A percentile compares a stretch with the other conserved stretches of the same genome.
phyloP scores from a whole-genome alignment of 35 echinoderm and acorn worm genomes.

The Ophioderma brevispina region DNA sequence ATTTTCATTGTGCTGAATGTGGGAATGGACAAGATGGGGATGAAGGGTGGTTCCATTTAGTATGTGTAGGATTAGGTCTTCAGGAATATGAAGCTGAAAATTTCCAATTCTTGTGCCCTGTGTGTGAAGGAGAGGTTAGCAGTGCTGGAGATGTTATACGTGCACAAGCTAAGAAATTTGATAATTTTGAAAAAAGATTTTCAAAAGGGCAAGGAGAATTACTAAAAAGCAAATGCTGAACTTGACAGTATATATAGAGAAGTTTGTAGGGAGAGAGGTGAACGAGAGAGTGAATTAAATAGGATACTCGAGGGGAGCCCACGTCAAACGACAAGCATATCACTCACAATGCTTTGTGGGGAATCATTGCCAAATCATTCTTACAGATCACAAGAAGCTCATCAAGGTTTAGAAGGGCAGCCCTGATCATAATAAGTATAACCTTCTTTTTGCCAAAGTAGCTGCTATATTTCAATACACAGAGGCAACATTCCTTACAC shows the following conservation, averaged over 20 bases:
- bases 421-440: neutral
- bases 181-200: constrained; percentile 16
- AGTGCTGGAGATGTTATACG: constrained; percentile 25
- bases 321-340: constrained; percentile 46
- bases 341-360: constrained; percentile 65
- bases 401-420: neutral
- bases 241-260: neutral
- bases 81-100: neutral
- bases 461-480: neutral
- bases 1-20: neutral
- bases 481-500: neutral
- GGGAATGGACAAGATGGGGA: neutral
- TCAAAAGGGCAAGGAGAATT: neutral
- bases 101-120: constrained; percentile 15
- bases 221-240: neutral
- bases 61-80: neutral
- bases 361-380: constrained; percentile 45
- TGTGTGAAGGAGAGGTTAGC: constrained; percentile 37
- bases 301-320: neutral
- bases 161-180: constrained; percentile 4
- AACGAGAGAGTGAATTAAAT: neutral
- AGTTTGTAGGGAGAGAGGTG: constrained; percentile 3
- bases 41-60: neutral
- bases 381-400: neutral
- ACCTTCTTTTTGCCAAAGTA: neutral